These are phyloP conservation scores for Scleropages formosus DNA, from an alignment of 2,797 vertebrate genomes.

Conservation along the genomic window DNA sequence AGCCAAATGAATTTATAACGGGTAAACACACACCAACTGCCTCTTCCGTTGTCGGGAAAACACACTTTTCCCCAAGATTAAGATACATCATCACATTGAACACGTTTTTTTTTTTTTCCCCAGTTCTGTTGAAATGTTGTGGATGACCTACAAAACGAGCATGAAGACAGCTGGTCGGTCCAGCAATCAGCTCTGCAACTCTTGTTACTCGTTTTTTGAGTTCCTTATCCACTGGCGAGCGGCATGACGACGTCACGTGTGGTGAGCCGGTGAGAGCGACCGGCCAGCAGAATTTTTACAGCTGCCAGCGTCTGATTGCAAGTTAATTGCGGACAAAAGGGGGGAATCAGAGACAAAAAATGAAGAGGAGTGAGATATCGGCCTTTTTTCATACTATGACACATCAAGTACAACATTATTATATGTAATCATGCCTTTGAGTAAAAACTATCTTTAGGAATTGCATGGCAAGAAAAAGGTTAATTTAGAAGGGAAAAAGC, in stretches of 20 bases:
- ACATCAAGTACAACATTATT: too few species aligned
- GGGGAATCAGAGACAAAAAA: conserved; percentile 49
- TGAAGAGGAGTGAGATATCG: conserved; percentile 61
- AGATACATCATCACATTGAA: too few species aligned
- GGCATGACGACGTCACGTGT: not conserved
- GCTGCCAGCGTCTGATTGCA: not conserved
- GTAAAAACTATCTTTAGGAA: too few species aligned
- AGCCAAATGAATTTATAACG: too few species aligned
- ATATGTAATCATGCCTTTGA: too few species aligned
- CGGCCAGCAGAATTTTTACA: not conserved
- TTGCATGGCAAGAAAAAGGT: conserved; percentile 33
- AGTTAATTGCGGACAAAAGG: conserved; percentile 30
- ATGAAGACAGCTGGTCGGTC: not conserved
- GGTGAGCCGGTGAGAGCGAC: not conserved
- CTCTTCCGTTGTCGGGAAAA: too few species aligned
- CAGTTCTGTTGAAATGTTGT: too few species aligned
- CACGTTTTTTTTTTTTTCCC: too few species aligned
- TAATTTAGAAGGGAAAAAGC: too few species aligned
- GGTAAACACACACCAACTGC: too few species aligned
- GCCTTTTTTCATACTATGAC: conserved; percentile 38
- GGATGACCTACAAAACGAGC: too few species aligned
- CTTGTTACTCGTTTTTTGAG: not conserved
- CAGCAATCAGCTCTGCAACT: not conserved
- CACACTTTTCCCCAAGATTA: too few species aligned
- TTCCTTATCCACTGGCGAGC: not conserved